phyloP scores from a whole-genome alignment of 2,888 invertebrate genomes.

The Lithophane semibrunnea region DNA sequence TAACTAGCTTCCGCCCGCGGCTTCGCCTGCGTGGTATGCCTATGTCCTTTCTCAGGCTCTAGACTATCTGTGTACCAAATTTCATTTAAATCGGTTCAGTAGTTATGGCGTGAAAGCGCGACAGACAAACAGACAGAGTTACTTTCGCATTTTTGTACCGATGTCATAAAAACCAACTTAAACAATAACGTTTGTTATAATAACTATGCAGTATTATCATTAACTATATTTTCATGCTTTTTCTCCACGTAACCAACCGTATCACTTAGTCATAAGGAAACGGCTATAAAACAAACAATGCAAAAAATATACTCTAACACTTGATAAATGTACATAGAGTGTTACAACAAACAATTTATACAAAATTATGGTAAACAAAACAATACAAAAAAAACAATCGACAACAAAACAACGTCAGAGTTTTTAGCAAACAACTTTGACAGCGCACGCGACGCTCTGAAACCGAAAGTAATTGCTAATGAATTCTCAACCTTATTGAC shows the following conservation, averaged over 20 bases:
- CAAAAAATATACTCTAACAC: constrained; percentile 12
- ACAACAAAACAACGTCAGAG: constrained; percentile 33
- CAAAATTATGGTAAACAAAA: constrained; percentile 66
- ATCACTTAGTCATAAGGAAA: constrained; percentile 28
- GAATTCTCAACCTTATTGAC: constrained; percentile 57
- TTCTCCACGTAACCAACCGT: background rate
- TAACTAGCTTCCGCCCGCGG: no score
- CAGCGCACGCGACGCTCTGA: constrained; percentile 62
- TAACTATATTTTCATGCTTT: constrained; percentile 4
- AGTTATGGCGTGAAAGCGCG: no score
- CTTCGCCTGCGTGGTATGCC: no score
- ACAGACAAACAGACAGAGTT: no score
- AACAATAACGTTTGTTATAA: constrained; percentile 1
- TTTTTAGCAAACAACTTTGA: constrained; percentile 59
- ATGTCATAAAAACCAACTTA: background rate
- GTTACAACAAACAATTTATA: constrained; percentile 55
- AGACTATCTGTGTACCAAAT: no score
- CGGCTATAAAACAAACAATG: background rate
- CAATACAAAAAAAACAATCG: constrained; percentile 49
- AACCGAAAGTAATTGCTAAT: constrained; percentile 63
- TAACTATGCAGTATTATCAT: background rate
- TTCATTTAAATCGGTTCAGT: no score
- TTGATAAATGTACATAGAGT: constrained; percentile 48
- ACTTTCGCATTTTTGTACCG: no score
- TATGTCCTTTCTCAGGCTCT: no score